These are phyloP conservation scores for Lasioglossum villosulum DNA, from an alignment of 2,888 invertebrate genomes.

Conservation along the genomic window DNA sequence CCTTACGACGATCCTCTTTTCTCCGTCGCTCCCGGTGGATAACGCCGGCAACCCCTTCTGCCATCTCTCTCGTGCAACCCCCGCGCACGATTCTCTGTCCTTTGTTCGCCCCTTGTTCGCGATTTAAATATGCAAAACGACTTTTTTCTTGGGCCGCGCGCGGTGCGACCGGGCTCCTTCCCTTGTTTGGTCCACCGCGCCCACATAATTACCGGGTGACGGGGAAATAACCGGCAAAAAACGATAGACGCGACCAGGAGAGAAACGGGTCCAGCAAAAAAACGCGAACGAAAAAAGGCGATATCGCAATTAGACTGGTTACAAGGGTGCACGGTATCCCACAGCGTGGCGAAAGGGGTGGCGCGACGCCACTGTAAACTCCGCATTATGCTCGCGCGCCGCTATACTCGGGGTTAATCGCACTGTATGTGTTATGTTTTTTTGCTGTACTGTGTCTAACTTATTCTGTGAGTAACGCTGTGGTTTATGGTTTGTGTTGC, in stretches of 20 bases:
- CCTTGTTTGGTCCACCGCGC: conserved; percentile 84
- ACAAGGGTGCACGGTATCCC: conserved; percentile 62
- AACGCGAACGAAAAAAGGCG: conserved; percentile 73
- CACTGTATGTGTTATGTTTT: conserved; percentile 6
- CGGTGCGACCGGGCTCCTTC: conserved; percentile 68
- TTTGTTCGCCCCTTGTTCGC: conserved; percentile 32
- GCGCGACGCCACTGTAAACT: conserved; percentile 60
- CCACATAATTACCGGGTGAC: conserved; percentile 83
- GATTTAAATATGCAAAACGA: conserved; percentile 76
- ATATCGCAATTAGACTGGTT: conserved; percentile 81
- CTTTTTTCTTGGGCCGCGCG: conserved; percentile 73
- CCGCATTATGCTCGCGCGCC: conserved; percentile 45
- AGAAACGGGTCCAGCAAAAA: conserved; percentile 33
- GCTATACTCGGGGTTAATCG: conserved; percentile 34
- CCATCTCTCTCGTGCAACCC: conserved; percentile 24
- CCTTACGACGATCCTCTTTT: conserved; percentile 60
- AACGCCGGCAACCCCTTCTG: conserved; percentile 62
- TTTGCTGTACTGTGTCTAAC: background rate
- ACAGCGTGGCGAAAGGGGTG: conserved; percentile 70
- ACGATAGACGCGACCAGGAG: conserved; percentile 46
- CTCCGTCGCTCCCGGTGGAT: conserved; percentile 43
- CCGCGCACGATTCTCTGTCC: conserved; percentile 45
- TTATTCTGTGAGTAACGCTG: conserved; percentile 10
- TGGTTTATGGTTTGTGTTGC: conserved; percentile 1
- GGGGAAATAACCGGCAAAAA: conserved; percentile 79